A percentile compares a stretch with the other conserved stretches of the same genome.
phyloP scores from a whole-genome alignment of 2,113 vertebrate species.

The Zosterops japonicus region DNA sequence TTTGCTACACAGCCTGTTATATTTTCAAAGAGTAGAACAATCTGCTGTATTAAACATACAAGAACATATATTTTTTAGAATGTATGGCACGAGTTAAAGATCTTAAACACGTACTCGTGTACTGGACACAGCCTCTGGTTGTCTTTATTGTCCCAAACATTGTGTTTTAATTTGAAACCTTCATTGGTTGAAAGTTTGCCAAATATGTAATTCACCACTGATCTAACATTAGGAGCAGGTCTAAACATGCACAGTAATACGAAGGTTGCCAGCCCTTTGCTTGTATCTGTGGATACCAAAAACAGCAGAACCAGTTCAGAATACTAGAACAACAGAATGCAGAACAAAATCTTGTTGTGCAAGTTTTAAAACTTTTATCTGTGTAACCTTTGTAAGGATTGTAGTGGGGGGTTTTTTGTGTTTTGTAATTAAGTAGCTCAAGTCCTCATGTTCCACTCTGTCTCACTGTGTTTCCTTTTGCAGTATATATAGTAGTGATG shows the following conservation, averaged over 20 bases:
- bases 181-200: constrained; percentile 84
- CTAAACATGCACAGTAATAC: constrained; percentile 85
- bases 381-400: constrained; percentile 66
- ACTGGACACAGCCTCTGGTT: constrained; percentile 73
- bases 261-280: constrained; percentile 84
- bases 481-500: constrained; percentile 98
- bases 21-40: not conserved
- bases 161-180: constrained; percentile 71
- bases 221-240: constrained; percentile 90
- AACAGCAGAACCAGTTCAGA: constrained; percentile 96
- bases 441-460: constrained; percentile 23
- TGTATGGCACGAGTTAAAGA: constrained; percentile 25
- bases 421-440: constrained; percentile 63
- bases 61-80: constrained; percentile 27
- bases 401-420: not conserved
- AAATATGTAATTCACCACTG: constrained; percentile 81
- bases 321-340: constrained; percentile 79
- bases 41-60: not conserved
- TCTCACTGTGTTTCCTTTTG: constrained; percentile 44
- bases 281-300: constrained; percentile 98
- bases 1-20: not conserved
- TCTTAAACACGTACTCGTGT: constrained; percentile 47
- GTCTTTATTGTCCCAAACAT: constrained; percentile 76
- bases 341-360: constrained; percentile 83
- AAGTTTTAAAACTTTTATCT: constrained; percentile 86